phyloP scores from a whole-genome alignment of 2,797 vertebrate species.

The Selene dorsalis region DNA sequence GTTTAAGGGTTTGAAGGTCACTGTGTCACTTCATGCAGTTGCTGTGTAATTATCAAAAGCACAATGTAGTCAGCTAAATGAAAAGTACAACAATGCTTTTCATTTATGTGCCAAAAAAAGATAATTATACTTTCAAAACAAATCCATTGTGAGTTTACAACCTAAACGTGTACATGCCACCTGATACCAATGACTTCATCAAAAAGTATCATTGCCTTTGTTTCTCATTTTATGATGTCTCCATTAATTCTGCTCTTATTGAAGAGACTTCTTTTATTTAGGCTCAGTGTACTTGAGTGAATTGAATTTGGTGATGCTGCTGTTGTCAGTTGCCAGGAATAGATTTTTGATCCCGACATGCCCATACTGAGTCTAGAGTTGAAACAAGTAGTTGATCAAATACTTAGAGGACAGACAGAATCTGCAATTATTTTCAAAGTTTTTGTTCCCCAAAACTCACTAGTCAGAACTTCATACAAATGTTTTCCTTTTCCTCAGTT shows the following conservation, averaged over 20 bases:
- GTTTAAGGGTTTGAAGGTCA: conserved; percentile 51
- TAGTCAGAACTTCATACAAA: not conserved
- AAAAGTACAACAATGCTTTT: conserved; percentile 2
- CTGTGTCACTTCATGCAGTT: conserved; percentile 16
- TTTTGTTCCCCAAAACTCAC: not conserved
- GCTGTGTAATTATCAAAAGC: conserved; percentile 30
- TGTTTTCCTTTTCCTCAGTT: not conserved
- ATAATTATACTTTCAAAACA: conserved; percentile 20
- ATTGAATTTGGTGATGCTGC: not conserved
- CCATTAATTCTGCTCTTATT: not conserved
- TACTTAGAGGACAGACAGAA: no score
- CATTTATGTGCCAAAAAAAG: conserved; percentile 12
- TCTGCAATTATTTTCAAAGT: no score
- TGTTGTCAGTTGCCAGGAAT: not conserved
- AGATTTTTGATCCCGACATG: not conserved
- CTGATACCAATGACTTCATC: not conserved
- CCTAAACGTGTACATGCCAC: not conserved
- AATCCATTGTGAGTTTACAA: conserved; percentile 18
- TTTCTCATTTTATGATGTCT: not conserved
- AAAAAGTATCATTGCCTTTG: not conserved
- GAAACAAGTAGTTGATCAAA: no score
- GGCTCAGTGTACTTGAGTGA: not conserved
- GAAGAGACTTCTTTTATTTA: not conserved
- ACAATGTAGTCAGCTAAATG: conserved; percentile 5
- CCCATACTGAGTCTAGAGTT: not conserved